A percentile compares a stretch with the other conserved stretches of the same genome.
phyloP scores from a whole-genome alignment of 2,888 invertebrate genomes.

The Archaeoteleia sp. region DNA sequence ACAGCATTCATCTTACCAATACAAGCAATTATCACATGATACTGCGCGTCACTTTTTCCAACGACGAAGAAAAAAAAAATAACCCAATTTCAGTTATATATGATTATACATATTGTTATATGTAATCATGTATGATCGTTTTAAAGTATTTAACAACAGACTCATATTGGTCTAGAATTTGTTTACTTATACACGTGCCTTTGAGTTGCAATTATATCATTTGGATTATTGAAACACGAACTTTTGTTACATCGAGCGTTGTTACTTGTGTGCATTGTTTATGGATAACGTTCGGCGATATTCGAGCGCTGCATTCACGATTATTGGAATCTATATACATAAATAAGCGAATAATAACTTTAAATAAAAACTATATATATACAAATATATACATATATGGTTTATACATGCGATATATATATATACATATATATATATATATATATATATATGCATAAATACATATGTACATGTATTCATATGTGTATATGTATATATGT shows the following conservation, averaged over 20 bases:
- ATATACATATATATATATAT: conserved; percentile 65
- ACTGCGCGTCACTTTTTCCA: no score
- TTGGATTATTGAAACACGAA: conserved; percentile 49
- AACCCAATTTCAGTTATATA: no score
- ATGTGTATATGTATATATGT: conserved; percentile 46
- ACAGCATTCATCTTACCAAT: no score
- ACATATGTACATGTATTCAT: neutral
- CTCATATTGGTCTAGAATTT: conserved; percentile 18
- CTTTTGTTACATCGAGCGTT: conserved; percentile 54
- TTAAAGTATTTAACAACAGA: no score
- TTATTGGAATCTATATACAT: conserved; percentile 47
- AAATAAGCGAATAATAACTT: conserved; percentile 47
- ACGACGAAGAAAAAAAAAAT: no score
- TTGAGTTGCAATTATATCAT: conserved; percentile 44
- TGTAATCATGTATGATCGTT: no score
- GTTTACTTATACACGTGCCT: conserved; percentile 49
- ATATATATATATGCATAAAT: conserved; percentile 50
- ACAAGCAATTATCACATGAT: no score
- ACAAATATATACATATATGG: conserved; percentile 60
- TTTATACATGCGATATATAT: conserved; percentile 66
- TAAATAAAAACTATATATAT: conserved; percentile 46
- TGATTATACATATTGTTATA: no score
- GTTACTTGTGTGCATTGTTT: conserved; percentile 62
- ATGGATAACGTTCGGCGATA: conserved; percentile 31
- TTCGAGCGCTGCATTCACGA: no score